These are phyloP conservation scores for Punctoribates punctum DNA, from an alignment of 2,888 invertebrate species.

Conservation along the genomic window DNA sequence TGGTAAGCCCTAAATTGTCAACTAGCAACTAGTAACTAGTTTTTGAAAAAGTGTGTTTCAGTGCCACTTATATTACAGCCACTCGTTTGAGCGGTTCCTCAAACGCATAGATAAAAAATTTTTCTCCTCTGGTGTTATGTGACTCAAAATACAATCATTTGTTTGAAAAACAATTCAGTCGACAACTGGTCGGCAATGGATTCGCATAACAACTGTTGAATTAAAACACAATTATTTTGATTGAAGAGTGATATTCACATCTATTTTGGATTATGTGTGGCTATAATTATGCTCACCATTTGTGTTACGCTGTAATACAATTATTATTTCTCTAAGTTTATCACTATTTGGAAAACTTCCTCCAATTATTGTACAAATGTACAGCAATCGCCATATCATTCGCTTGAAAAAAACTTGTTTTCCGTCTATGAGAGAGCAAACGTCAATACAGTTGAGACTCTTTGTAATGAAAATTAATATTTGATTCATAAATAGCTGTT, in stretches of 20 bases:
- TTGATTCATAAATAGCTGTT: too few species aligned
- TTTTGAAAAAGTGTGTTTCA: constrained; percentile 32
- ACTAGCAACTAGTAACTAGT: background rate
- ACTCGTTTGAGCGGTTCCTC: background rate
- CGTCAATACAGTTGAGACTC: too few species aligned
- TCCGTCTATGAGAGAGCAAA: too few species aligned
- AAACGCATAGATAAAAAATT: background rate
- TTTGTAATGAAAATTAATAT: too few species aligned
- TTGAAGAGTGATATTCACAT: background rate
- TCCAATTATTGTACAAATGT: too few species aligned
- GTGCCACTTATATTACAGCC: constrained; percentile 1
- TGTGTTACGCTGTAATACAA: constrained; percentile 32
- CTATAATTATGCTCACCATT: constrained; percentile 37
- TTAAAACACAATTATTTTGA: background rate
- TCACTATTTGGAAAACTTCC: too few species aligned
- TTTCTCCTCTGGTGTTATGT: background rate
- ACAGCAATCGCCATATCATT: too few species aligned
- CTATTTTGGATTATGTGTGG: constrained; percentile 18
- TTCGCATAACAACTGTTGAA: background rate
- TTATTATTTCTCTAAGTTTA: background rate
- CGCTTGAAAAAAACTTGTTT: too few species aligned
- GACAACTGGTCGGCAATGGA: background rate
- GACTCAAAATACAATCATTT: background rate
- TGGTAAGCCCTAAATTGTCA: constrained; percentile 35
- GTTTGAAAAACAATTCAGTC: background rate